Percentiles rank a stretch among this genome's conserved stretches.
These are phyloP conservation scores for Ispidina lecontei DNA, from an alignment of 2,797 vertebrate species.

Conservation along the genomic window DNA sequence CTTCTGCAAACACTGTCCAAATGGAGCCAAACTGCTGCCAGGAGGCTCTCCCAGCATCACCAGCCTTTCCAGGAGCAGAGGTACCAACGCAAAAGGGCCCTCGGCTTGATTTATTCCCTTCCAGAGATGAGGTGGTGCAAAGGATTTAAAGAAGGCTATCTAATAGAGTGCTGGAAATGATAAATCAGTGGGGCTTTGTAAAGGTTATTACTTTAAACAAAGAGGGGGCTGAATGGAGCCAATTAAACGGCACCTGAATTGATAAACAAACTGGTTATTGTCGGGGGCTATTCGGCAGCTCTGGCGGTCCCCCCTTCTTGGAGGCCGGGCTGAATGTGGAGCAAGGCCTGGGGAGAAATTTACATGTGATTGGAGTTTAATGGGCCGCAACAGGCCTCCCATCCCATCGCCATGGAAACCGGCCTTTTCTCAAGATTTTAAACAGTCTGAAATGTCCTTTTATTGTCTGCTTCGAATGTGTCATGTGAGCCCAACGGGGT, in stretches of 20 bases:
- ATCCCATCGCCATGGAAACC: constrained; percentile 85
- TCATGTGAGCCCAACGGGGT: constrained; percentile 86
- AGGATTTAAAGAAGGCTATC: constrained; percentile 47
- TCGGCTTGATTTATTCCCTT: constrained; percentile 22
- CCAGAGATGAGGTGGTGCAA: neutral
- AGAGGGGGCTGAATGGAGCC: constrained; percentile 84
- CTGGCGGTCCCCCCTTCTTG: constrained; percentile 61
- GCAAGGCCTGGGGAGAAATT: constrained; percentile 82
- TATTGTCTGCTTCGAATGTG: constrained; percentile 88
- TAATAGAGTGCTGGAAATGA: constrained; percentile 85
- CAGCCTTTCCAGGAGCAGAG: neutral
- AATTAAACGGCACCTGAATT: constrained; percentile 93
- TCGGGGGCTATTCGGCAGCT: constrained; percentile 74
- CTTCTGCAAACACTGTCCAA: neutral
- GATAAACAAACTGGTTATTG: constrained; percentile 95
- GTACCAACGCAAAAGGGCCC: neutral
- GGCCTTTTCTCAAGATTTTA: constrained; percentile 93
- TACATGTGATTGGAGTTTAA: constrained; percentile 96
- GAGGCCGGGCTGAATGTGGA: constrained; percentile 68
- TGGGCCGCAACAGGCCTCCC: constrained; percentile 84
- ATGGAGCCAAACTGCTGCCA: neutral
- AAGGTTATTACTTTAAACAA: constrained; percentile 89
- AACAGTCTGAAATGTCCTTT: constrained; percentile 88
- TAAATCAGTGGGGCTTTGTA: constrained; percentile 89
- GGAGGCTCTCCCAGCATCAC: neutral